phyloP scores from a whole-genome alignment of 2,797 vertebrate genomes.

The Amblyopsis hoosieri region DNA sequence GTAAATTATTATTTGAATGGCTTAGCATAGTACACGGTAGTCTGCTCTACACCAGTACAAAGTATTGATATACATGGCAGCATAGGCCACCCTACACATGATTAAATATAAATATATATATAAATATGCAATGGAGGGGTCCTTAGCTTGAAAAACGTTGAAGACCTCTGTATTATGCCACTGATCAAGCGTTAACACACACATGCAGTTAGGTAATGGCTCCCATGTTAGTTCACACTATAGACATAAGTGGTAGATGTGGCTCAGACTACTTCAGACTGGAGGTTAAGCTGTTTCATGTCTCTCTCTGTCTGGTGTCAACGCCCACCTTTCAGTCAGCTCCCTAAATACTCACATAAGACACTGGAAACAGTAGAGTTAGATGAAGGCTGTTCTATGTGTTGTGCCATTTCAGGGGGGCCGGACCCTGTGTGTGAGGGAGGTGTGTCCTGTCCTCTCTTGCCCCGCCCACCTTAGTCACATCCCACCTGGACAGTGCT shows the following conservation, averaged over 20 bases:
- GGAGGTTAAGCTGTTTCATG: not conserved
- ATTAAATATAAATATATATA: slow-evolving; percentile 11
- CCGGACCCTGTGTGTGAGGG: slow-evolving; percentile 86
- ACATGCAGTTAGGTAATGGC: not conserved
- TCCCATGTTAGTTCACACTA: not conserved
- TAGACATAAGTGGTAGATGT: not conserved
- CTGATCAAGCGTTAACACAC: not conserved
- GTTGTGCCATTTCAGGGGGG: slow-evolving; percentile 82
- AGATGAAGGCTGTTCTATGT: not conserved
- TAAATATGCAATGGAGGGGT: not conserved
- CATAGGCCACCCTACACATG: slow-evolving; percentile 2
- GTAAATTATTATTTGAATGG: too few species aligned
- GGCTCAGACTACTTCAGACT: not conserved
- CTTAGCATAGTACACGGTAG: too few species aligned
- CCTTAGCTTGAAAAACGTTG: too few species aligned
- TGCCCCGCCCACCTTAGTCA: slow-evolving; percentile 95
- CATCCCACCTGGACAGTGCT: slow-evolving; percentile 88
- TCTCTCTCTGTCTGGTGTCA: not conserved
- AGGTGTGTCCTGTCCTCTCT: slow-evolving; percentile 94
- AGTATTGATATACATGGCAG: too few species aligned
- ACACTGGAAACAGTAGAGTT: not conserved
- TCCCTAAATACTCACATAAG: too few species aligned
- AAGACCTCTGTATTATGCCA: too few species aligned
- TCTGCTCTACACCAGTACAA: too few species aligned
- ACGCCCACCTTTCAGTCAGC: too few species aligned